These are phyloP conservation scores for Leptothorax acervorum DNA, from an alignment of 2,888 invertebrate species.

Conservation along the genomic window DNA sequence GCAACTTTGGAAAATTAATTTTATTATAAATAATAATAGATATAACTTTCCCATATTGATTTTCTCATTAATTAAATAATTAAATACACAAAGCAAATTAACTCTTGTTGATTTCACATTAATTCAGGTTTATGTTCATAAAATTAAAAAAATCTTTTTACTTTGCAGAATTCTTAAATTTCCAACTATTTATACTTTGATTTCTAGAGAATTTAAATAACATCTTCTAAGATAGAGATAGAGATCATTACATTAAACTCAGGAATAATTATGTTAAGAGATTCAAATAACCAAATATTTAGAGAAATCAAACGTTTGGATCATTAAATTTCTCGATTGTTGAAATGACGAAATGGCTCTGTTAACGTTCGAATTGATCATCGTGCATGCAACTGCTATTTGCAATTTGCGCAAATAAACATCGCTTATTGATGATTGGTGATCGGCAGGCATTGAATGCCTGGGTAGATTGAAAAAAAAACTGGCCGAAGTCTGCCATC, in stretches of 20 bases:
- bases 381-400: conserved; percentile 40
- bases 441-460: conserved; percentile 63
- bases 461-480: conserved; percentile 69
- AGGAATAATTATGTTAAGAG: background rate
- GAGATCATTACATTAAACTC: background rate
- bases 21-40: background rate
- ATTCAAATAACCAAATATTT: background rate
- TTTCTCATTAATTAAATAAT: conserved; percentile 3
- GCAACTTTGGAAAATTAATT: background rate
- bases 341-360: background rate
- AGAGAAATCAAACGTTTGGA: background rate
- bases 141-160: background rate
- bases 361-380: conserved; percentile 22
- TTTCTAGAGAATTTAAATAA: background rate
- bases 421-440: conserved; percentile 59
- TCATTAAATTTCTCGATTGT: background rate
- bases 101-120: background rate
- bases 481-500: conserved; percentile 58
- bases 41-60: background rate
- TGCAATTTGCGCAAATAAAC: conserved; percentile 71
- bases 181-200: background rate
- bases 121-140: background rate
- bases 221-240: background rate
- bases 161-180: background rate
- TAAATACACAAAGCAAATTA: background rate